A percentile compares a stretch with the other conserved stretches of the same genome.
Conservation (phyloP, 2,113 vertebrate genomes). For the Mastomys natalensis region DNA sequence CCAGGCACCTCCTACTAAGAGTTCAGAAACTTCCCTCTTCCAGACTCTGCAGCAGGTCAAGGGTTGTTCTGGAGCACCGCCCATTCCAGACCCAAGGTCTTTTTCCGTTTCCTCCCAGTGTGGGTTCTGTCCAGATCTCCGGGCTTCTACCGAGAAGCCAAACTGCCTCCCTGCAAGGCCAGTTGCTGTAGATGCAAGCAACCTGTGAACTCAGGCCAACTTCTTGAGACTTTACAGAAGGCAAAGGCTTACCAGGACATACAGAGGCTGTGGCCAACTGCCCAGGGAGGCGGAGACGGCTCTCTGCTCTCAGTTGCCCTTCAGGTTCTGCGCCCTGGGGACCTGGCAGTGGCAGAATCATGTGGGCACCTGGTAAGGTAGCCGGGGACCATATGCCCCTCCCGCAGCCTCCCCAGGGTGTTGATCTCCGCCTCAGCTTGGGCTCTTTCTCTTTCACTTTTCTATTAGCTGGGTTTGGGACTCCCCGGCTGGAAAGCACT, state of each 20-base stretch:
- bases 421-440: not conserved
- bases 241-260: not conserved
- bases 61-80: not conserved
- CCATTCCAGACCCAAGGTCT: too few species aligned
- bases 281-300: not conserved
- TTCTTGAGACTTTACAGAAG: not conserved
- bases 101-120: not conserved
- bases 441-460: constrained; percentile 77
- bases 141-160: not conserved
- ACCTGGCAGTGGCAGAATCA: not conserved
- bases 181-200: accelerated
- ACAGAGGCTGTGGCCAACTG: not conserved
- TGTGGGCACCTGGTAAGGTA: not conserved
- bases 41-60: accelerated
- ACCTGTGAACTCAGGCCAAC: not conserved
- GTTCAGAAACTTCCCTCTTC: not conserved
- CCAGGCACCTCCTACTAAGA: not conserved
- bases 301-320: not conserved
- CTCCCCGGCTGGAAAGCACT: not conserved
- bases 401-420: constrained; percentile 9
- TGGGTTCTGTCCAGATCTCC: accelerated
- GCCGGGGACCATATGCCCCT: not conserved
- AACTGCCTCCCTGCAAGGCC: not conserved
- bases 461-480: constrained; percentile 49
- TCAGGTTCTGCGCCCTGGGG: not conserved